Conservation (phyloP, 2,888 invertebrate species). For the Phoenoteleia sp. region DNA sequence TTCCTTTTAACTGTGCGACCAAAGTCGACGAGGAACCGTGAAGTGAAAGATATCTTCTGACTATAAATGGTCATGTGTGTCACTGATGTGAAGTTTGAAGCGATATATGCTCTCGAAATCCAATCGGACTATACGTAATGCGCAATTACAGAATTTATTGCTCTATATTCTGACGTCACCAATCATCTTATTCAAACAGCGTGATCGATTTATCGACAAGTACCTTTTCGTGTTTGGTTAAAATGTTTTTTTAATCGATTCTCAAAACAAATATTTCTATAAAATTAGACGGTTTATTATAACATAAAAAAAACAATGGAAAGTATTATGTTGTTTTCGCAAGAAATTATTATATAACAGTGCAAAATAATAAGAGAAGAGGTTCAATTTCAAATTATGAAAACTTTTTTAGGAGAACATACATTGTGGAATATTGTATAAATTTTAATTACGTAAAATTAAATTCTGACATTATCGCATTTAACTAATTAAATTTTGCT, state of each 20-base stretch:
- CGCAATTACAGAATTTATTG: slow-evolving; percentile 40
- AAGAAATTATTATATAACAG: too few species aligned
- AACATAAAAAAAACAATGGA: too few species aligned
- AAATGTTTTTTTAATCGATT: slow-evolving; percentile 42
- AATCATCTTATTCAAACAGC: slow-evolving; percentile 35
- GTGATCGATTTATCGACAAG: slow-evolving; percentile 44
- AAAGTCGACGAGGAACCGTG: slow-evolving; percentile 52
- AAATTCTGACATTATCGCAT: too few species aligned
- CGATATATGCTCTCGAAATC: slow-evolving; percentile 46
- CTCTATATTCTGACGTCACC: slow-evolving; percentile 49
- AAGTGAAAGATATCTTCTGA: slow-evolving; percentile 56
- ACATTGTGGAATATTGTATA: too few species aligned
- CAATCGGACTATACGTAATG: slow-evolving; percentile 41
- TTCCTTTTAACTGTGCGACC: too few species aligned
- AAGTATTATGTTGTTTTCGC: too few species aligned
- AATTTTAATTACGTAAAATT: too few species aligned
- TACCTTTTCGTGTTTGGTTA: neutral
- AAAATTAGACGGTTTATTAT: slow-evolving; percentile 4
- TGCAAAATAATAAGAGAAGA: too few species aligned
- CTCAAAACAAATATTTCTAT: neutral
- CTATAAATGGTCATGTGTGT: slow-evolving; percentile 67
- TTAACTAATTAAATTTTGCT: too few species aligned
- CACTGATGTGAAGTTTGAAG: slow-evolving; percentile 17
- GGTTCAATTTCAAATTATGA: too few species aligned
- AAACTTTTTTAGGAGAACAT: too few species aligned